Conservation (phyloP, 30 jellyfish, hydroid and myxozoan species). For the Cassiopea xamachana region DNA sequence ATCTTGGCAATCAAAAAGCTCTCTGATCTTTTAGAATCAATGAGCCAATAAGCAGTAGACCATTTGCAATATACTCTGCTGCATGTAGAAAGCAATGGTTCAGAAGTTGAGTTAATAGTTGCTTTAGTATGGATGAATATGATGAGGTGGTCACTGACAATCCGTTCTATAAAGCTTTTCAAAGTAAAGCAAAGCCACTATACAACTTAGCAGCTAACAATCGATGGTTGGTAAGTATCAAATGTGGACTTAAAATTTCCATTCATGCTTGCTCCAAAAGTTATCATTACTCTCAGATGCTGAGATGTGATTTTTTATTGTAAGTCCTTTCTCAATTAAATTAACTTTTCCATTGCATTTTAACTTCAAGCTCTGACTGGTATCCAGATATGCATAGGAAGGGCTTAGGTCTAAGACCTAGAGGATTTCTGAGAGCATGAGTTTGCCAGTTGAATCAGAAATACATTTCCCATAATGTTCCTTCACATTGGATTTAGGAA, state of each 20-base stretch:
- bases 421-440: no score
- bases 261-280: no score
- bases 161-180: constrained; percentile 89
- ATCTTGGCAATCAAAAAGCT: neutral
- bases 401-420: no score
- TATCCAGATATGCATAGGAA: no score
- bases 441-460: no score
- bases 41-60: neutral
- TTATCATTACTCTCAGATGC: no score
- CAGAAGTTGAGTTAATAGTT: neutral
- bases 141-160: constrained; percentile 86
- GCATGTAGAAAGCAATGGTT: neutral
- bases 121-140: constrained; percentile 69
- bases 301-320: no score
- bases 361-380: no score
- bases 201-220: constrained; percentile 77
- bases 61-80: no score
- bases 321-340: no score
- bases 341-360: no score
- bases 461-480: neutral
- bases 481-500: neutral
- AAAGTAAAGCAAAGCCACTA: constrained; percentile 70
- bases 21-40: neutral
- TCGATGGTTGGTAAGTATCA: constrained; percentile 88
- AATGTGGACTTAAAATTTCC: no score